Base-by-base conservation (phyloP, 2,113 vertebrate species). In the Gulo gulo region DNA sequence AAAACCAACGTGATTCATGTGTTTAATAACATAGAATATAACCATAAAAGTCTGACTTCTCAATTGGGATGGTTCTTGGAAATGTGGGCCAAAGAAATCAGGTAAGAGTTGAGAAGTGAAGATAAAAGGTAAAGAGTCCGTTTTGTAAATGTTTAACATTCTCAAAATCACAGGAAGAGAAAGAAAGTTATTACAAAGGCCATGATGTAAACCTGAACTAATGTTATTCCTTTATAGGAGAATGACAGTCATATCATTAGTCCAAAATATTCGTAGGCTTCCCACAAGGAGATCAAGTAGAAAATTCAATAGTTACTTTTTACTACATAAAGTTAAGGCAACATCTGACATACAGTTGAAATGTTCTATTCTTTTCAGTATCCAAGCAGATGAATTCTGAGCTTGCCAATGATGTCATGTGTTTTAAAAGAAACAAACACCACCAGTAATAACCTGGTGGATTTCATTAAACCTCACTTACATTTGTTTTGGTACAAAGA, bases 21-120 rank as follows among this genome's bases (percentile, higher is more conserved):
- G 71, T 97, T 97, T 98, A 98, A 98, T 98, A 98, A 96, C 92
- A 93, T 9, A 45, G 90, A 95, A 71, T 91, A 79, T 88, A 18
- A 98, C 86, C 65, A 65, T 90, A 96, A 74, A 80, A 94, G 31
- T 55, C 31, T 86, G 90, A 91, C 86, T 88, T 45, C 57, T 88
- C 2, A 0, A 31, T 93, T 90, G 67, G 82, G 74, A 95, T 88
- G 61, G 16, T 96, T 95, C 95, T 83, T 97, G 61, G 39, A 94
- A 98, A 98, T 45, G 39, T 31, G 24, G 7, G 26, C 52, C 94
- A 73, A 61, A 88, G 92, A 82, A 90, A 52, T 59, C 88, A 95
- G 71, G 79, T 78, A 57, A 97, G 97, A 96, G 69, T 18, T 92
- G 83, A 97, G 91, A 94, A 90, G 23, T 18, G 4, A 93, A 71